Evolutionary conservation across 1,140 invertebrate genomes (phyloP), one percentile per base, ranked within the genome.

Genomic region (Centruroides sculpturatus): DNA sequence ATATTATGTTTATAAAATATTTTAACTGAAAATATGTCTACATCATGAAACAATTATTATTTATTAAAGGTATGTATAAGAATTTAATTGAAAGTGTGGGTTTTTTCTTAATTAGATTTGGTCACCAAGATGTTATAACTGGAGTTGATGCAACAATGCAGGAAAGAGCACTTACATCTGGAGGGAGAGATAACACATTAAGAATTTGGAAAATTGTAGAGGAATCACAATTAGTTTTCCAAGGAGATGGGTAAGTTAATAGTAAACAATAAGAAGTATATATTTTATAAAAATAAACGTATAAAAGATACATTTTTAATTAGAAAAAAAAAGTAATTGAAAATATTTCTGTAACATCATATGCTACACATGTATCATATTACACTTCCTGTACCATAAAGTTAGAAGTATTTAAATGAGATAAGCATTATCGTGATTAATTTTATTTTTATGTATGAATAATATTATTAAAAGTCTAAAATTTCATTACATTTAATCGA

Each of bases 201-300:
- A 79, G 92, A 65, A 82, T 98, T 66, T 98, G 93, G 92, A 97
- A 98, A 74, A 87, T 98, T 61, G 82, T 86, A 0, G 93, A 98
- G 77, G 94, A 98, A 72, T 95, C 92, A 53, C 94, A 98, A 70
- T 76, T 98, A 7, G 86, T 97, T 63, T 98, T 89, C 73, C 89
- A 93, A 71, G 87, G 85, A 1, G 82, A 85, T 65, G 72, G 75
- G 59, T 64, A 35, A 41, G 48, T 55, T 34, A 59, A 35, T 53
- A 51, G 36, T 47, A 48, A 23, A 3, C 47, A 8, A n/a, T n/a
- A n/a, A n/a, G n/a, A n/a, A n/a, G n/a, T 23, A 23, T 23, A 23
- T 23, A 23, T 23, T 23, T 23, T 23, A 23, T 23, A 23, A 23
- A 23, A 23, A 23, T 23, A 23, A 23, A 23, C 23, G 1, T 23